phyloP scores from a whole-genome alignment of 2,113 vertebrate species.

The Hiodon tergisus region DNA sequence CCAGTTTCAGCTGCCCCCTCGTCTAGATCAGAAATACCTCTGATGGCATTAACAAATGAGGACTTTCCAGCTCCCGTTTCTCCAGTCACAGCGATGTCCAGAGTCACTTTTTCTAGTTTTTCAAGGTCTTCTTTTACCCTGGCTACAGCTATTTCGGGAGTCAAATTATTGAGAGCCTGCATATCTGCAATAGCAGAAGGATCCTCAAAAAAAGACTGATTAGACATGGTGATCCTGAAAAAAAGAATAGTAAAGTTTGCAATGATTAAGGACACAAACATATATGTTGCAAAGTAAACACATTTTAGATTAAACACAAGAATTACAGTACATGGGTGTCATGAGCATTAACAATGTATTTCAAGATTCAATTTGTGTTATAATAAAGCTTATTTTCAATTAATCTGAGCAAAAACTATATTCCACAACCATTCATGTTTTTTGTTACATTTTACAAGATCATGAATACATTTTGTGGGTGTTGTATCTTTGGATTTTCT shows the following conservation, averaged over 20 bases:
- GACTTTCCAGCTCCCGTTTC: slow-evolving; percentile 61
- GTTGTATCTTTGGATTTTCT: too few relatives aligned
- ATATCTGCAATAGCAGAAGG: background rate
- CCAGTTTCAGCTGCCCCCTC: slow-evolving; percentile 51
- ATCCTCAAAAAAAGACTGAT: background rate
- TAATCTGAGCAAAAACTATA: too few relatives aligned
- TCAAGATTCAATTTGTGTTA: too few relatives aligned
- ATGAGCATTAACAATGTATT: too few relatives aligned
- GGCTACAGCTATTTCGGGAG: background rate
- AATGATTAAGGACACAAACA: too few relatives aligned
- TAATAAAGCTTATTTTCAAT: too few relatives aligned
- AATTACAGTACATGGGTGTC: too few relatives aligned
- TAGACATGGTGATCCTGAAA: slow-evolving; percentile 13
- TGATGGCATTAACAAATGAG: slow-evolving; percentile 59
- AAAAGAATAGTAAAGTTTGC: background rate
- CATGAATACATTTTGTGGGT: too few relatives aligned
- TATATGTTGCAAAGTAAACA: too few relatives aligned
- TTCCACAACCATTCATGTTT: too few relatives aligned
- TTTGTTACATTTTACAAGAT: too few relatives aligned
- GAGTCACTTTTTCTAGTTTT: slow-evolving; percentile 18
- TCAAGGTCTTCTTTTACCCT: background rate
- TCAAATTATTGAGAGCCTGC: background rate
- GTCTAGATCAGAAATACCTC: slow-evolving; percentile 50
- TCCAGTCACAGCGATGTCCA: slow-evolving; percentile 59
- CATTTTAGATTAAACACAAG: too few relatives aligned